Base-by-base conservation (phyloP, 2,888 invertebrate genomes). In the Tigriopus californicus region DNA sequence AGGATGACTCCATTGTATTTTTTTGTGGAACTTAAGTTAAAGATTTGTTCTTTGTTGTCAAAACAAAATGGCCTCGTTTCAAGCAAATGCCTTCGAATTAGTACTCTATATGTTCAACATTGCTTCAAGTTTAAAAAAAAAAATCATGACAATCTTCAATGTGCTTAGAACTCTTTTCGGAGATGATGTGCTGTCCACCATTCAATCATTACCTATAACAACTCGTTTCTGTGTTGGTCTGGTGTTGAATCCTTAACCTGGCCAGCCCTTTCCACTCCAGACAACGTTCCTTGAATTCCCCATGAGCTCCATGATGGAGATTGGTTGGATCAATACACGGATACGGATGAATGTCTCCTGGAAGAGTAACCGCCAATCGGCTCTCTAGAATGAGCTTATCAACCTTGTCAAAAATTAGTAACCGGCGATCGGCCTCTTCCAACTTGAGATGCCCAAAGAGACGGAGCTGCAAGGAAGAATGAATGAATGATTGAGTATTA, bases 381-480 rank as follows among this genome's bases (percentile, higher is more conserved):
- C 18, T 46, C 44, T 56, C 56, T 11, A 56, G 10, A 11, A 44
- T 20, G 25, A 46, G n/a, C 13, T 41, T 20, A 8, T 33, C 44
- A n/a, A 24, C 33, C 1, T 20, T 24, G 24, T 56, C 44, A 44
- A 46, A 56, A 10, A 56, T 33, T 15, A 13, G 18, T 10, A 56
- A 13, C 12, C 25, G 1, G 1, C 56, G 44, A 18, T 42, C 46
- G 24, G 20, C 20, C 22, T 56, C 56, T 46, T 56, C 56, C n/a
- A 56, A 56, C 20, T 56, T 56, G 42, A 56, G 44, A 24, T 44
- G 20, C 13, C 56, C 56, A 56, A 56, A 56, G 18, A 56, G 18
- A 12, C 56, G 20, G 13, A 20, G 42, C 56, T 56, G 44, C 2
- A 56, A n/a, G n/a, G n/a, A n/a, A n/a, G n/a, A n/a, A n/a, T n/a